These are phyloP conservation scores for Drosophila atripex DNA, from an alignment of 2,888 invertebrate species.

Conservation along the genomic window DNA sequence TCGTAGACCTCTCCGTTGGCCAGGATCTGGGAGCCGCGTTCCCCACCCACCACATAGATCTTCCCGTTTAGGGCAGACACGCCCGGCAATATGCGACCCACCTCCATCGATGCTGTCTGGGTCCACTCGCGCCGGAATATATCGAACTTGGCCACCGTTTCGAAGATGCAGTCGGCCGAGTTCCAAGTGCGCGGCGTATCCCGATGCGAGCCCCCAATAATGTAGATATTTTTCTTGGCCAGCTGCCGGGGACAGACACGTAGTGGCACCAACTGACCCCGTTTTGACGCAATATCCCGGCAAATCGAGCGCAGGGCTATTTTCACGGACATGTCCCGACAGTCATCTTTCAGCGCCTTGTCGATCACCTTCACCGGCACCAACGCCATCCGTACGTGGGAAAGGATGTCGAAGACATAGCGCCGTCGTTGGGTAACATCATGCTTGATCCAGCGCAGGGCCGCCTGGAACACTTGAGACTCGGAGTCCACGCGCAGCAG, in stretches of 20 bases:
- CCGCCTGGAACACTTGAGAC: slow-evolving; percentile 94
- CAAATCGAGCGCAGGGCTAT: slow-evolving; percentile 91
- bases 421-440: slow-evolving; percentile 91
- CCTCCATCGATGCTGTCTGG: slow-evolving; percentile 91
- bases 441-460: slow-evolving; percentile 93
- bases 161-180: slow-evolving; percentile 92
- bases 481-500: slow-evolving; percentile 94
- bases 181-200: slow-evolving; percentile 90
- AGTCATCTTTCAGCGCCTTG: slow-evolving; percentile 88
- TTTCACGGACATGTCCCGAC: slow-evolving; percentile 91
- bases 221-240: slow-evolving; percentile 93
- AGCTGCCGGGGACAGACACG: slow-evolving; percentile 91
- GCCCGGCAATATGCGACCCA: slow-evolving; percentile 94
- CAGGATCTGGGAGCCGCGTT: slow-evolving; percentile 94
- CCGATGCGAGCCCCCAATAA: slow-evolving; percentile 94
- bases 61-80: slow-evolving; percentile 92
- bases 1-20: slow-evolving; percentile 94
- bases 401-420: slow-evolving; percentile 93
- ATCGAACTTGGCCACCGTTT: slow-evolving; percentile 93
- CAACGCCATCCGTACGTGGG: slow-evolving; percentile 92
- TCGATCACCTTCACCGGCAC: slow-evolving; percentile 92
- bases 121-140: slow-evolving; percentile 89
- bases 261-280: slow-evolving; percentile 90
- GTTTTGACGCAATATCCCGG: slow-evolving; percentile 90
- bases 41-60: slow-evolving; percentile 96